Percentiles rank a stretch among this genome's conserved stretches.
These are phyloP conservation scores for Caradrina clavipalpis DNA, from an alignment of 2,888 invertebrate species.

Conservation along the genomic window DNA sequence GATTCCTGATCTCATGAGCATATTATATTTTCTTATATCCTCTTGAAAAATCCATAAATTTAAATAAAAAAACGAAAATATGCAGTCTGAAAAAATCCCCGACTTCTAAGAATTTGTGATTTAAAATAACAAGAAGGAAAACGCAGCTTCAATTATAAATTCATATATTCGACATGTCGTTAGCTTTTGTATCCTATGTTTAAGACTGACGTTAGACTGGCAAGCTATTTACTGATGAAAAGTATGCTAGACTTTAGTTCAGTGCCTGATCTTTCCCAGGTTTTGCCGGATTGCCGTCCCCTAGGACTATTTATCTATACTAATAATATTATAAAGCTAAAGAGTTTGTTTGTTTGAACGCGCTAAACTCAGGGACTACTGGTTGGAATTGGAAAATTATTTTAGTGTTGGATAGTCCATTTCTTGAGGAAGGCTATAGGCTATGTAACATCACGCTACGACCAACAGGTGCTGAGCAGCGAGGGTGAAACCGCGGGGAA, in stretches of 20 bases:
- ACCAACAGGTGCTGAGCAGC: no score
- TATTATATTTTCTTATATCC: not conserved
- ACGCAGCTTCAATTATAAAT: not conserved
- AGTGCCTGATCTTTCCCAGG: no score
- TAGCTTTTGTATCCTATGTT: slow-evolving; percentile 3
- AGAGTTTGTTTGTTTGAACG: no score
- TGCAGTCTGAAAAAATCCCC: slow-evolving; percentile 4
- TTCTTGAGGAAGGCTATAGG: no score
- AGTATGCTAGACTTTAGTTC: not conserved
- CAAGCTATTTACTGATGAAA: not conserved
- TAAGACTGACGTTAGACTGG: not conserved
- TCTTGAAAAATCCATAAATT: not conserved
- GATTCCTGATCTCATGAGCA: not conserved
- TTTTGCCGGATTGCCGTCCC: no score
- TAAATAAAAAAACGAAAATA: not conserved
- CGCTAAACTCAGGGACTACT: no score
- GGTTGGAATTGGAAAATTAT: no score
- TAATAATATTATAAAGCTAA: no score
- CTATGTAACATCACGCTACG: no score
- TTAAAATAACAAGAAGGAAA: slow-evolving; percentile 14
- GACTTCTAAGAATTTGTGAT: not conserved
- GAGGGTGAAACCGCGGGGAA: no score
- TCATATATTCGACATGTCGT: not conserved
- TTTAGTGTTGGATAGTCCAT: no score
- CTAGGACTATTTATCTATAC: no score